A percentile compares a stretch with the other conserved stretches of the same genome.
phyloP scores from a whole-genome alignment of 2,888 invertebrate genomes.

The Tolmerus cingulatus region DNA sequence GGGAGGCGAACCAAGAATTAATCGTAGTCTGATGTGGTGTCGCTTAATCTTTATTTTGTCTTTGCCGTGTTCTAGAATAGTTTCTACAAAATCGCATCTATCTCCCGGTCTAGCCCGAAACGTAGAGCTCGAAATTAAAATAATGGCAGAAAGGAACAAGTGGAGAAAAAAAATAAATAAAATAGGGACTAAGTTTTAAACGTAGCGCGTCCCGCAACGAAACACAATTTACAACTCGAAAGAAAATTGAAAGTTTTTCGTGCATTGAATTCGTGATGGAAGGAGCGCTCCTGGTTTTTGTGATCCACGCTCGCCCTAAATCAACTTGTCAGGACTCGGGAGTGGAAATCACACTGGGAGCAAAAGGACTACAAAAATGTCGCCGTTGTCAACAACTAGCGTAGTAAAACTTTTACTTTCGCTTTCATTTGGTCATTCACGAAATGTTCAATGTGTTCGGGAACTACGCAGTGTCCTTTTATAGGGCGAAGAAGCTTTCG shows the following conservation, averaged over 20 bases:
- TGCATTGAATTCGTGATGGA: slow-evolving; percentile 14
- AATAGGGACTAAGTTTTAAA: neutral
- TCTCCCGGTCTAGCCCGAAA: neutral
- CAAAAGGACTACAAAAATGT: neutral
- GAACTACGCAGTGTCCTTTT: neutral
- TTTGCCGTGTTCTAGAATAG: neutral
- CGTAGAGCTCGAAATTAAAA: neutral
- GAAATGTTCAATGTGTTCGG: slow-evolving; percentile 13
- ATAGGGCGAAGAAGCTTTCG: neutral
- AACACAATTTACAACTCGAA: slow-evolving; percentile 18
- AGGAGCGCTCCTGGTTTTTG: neutral
- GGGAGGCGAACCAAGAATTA: neutral
- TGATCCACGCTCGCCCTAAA: slow-evolving; percentile 2
- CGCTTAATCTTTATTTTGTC: neutral
- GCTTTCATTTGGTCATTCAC: slow-evolving; percentile 19
- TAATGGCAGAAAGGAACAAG: neutral
- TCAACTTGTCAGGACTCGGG: slow-evolving; percentile 9
- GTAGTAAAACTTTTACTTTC: slow-evolving; percentile 19
- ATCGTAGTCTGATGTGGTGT: slow-evolving; percentile 18
- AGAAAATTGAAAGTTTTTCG: slow-evolving; percentile 31
- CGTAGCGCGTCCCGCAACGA: neutral
- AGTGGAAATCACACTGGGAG: neutral
- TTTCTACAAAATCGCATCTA: neutral
- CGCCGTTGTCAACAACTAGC: neutral
- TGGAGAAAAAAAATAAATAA: neutral